Evolutionary conservation across 2,888 invertebrate genomes (phyloP), one percentile per base, ranked within the genome.

Genomic region (Argyresthia goedartella): DNA sequence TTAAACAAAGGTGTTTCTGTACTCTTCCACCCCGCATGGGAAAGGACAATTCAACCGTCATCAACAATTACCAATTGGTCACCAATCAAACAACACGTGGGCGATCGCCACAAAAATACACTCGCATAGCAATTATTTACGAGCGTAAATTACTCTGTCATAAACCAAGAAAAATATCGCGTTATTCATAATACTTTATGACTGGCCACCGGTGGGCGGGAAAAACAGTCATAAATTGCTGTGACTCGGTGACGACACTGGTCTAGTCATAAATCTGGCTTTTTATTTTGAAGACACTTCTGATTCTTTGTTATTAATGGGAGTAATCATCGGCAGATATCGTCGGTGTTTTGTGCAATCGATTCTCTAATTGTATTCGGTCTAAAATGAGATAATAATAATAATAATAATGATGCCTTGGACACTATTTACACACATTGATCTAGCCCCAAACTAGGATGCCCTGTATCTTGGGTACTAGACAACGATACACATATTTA

Each of bases 81-180:
- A 25, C 50, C 43, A 34, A 44, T 44, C 50, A 44, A 41, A 25
- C 15, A 36, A 15, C 44, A 39, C 45, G 46, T 46, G 36, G 51
- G 51, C 45, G 33, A 43, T 13, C 13, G 9, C 34, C 36, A 49
- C 45, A 44, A 49, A 49, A 49, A 54, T 58, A 58, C 55, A 55
- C 51, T 57, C 54, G 60, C 59, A 64, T 61, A 65, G 68, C 66
- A 66, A 72, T 72, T 60, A 67, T 71, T 69, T 70, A 72, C 59
- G 67, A 65, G 57, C 65, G 56, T 67, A 65, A 62, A 67, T 61
- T 64, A 56, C 59, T 59, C 60, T 64, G 65, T 69, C 69, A 68
- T 72, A 70, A 68, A 69, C 63, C 60, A 62, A 59, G 65, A 65
- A 63, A 67, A 69, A 70, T 69, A 65, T 63, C 57, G 58, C 58